These are phyloP conservation scores for Sisyra nigra DNA, from an alignment of 2,888 invertebrate species.

Conservation along the genomic window DNA sequence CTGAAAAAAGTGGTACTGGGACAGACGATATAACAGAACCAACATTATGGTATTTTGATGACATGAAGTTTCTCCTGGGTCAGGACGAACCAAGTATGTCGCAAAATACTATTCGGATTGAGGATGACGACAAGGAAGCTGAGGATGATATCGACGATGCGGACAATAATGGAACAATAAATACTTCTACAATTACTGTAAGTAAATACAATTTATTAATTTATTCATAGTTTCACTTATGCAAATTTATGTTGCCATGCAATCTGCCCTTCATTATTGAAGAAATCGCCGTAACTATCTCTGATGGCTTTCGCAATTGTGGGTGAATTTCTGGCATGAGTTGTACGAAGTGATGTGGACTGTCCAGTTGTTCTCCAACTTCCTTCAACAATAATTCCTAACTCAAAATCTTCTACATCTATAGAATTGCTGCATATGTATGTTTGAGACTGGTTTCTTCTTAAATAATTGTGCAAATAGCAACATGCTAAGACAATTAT, in stretches of 20 bases:
- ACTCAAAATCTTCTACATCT: not conserved
- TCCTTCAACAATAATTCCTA: not conserved
- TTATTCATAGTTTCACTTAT: not conserved
- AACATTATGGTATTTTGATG: constrained; percentile 6
- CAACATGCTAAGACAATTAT: not conserved
- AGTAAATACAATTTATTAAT: not conserved
- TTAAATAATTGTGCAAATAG: not conserved
- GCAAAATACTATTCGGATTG: not conserved
- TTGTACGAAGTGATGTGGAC: constrained; percentile 7
- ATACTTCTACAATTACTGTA: not conserved
- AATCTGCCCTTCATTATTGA: no score
- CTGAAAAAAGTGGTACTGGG: not conserved
- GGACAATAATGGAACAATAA: no score
- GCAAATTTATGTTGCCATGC: constrained; percentile 10
- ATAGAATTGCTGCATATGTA: not conserved
- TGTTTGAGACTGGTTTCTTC: not conserved
- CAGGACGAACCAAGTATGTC: not conserved
- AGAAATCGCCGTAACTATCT: constrained; percentile 10
- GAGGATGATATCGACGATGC: no score
- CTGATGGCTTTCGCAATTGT: constrained; percentile 8
- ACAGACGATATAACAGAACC: constrained; percentile 6
- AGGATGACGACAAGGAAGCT: not conserved
- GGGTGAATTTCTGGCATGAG: constrained; percentile 9
- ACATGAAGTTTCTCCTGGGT: constrained; percentile 1
- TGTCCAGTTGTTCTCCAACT: constrained; percentile 5